Evolutionary conservation across 2,888 invertebrate genomes (phyloP).

Genomic region (Mesorhabditis spiculigera): DNA sequence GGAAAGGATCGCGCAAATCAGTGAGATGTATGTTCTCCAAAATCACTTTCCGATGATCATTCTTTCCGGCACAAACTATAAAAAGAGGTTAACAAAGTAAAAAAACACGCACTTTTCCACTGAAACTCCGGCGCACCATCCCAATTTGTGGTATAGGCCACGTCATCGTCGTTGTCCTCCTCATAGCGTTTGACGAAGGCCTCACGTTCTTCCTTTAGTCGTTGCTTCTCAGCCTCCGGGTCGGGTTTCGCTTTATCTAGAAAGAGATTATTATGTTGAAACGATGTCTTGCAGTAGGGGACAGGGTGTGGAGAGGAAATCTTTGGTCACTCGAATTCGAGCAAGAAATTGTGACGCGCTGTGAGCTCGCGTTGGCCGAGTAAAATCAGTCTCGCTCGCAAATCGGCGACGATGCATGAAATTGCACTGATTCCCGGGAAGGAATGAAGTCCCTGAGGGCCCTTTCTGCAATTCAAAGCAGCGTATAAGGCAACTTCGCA

Average conservation of each 20-base stretch:
- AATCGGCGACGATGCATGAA: no score
- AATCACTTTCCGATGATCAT: slow-evolving; percentile 17
- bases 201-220: slow-evolving; percentile 14
- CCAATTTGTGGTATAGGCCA: slow-evolving; percentile 31
- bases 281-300: background rate
- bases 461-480: no score
- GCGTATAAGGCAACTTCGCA: no score
- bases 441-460: no score
- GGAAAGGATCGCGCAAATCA: slow-evolving; percentile 33
- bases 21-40: slow-evolving; percentile 29
- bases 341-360: no score
- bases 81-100: background rate
- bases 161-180: slow-evolving; percentile 27
- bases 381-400: no score
- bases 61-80: slow-evolving; percentile 13
- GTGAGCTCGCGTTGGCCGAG: no score
- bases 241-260: slow-evolving; percentile 7
- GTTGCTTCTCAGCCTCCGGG: slow-evolving; percentile 9
- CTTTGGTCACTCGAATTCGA: no score
- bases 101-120: slow-evolving; percentile 32
- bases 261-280: background rate
- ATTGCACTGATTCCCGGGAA: no score
- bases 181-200: slow-evolving; percentile 21
- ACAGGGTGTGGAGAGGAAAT: no score
- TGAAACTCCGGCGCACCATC: slow-evolving; percentile 43